Conservation (phyloP, 2,888 invertebrate genomes). For the Gymnoscelis rufifasciata region DNA sequence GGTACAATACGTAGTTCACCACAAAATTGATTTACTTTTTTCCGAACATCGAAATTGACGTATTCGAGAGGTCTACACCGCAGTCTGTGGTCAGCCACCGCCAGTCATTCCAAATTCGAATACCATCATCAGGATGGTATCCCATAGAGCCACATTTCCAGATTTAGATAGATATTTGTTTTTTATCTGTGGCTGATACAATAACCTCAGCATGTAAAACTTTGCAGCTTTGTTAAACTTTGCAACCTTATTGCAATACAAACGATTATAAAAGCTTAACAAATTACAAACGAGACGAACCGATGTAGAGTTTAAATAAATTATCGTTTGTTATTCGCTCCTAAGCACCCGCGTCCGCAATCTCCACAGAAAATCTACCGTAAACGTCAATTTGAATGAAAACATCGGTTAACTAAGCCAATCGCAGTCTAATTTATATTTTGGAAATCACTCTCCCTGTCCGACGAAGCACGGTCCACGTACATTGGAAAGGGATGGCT, state of each 20-base stretch:
- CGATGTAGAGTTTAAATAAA: slow-evolving; percentile 6
- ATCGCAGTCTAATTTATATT: slow-evolving; percentile 54
- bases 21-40: slow-evolving; percentile 47
- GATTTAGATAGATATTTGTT: not conserved
- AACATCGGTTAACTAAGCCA: slow-evolving; percentile 68
- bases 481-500: slow-evolving; percentile 32
- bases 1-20: slow-evolving; percentile 38
- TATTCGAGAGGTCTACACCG: slow-evolving; percentile 48
- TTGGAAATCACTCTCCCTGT: slow-evolving; percentile 36
- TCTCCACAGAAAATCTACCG: slow-evolving; percentile 23
- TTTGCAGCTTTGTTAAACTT: too few relatives aligned
- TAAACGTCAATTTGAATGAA: slow-evolving; percentile 43
- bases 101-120: not conserved
- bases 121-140: not conserved
- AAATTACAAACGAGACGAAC: slow-evolving; percentile 1
- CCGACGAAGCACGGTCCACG: slow-evolving; percentile 21
- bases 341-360: slow-evolving; percentile 26
- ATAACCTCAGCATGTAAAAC: too few relatives aligned
- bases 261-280: not conserved
- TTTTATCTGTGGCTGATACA: not conserved
- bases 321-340: slow-evolving; percentile 32
- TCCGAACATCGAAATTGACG: slow-evolving; percentile 36
- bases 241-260: too few relatives aligned
- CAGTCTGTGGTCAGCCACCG: slow-evolving; percentile 19
- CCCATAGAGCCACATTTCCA: not conserved